phyloP scores from a whole-genome alignment of 2,888 invertebrate species.

The Celastrina argiolus region DNA sequence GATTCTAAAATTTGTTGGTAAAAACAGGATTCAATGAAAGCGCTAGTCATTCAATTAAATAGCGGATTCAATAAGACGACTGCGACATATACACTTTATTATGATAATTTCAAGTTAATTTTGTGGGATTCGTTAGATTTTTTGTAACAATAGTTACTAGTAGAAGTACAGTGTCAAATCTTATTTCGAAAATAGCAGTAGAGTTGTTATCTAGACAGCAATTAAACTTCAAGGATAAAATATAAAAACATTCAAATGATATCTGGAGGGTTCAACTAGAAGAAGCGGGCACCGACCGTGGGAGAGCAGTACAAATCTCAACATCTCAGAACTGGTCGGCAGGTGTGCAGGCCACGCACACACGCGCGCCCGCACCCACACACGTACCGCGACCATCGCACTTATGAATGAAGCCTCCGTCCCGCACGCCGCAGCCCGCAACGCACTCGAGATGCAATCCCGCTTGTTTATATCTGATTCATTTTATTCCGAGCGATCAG shows the following conservation, averaged over 20 bases:
- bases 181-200: neutral
- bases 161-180: neutral
- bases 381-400: slow-evolving; percentile 52
- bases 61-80: no score
- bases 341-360: slow-evolving; percentile 63
- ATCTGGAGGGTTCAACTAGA: slow-evolving; percentile 66
- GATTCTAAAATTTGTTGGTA: no score
- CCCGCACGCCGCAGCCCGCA: no score
- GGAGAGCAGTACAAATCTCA: slow-evolving; percentile 77
- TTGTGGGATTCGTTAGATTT: no score
- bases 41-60: no score
- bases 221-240: neutral
- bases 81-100: no score
- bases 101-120: no score
- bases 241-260: slow-evolving; percentile 55
- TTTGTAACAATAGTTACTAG: neutral
- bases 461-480: slow-evolving; percentile 74
- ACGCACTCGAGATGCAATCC: slow-evolving; percentile 52
- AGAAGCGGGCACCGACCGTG: slow-evolving; percentile 75
- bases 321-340: slow-evolving; percentile 78
- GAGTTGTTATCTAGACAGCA: neutral
- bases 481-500: slow-evolving; percentile 69
- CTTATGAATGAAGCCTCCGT: slow-evolving; percentile 71
- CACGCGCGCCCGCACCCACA: slow-evolving; percentile 40
- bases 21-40: no score